These are phyloP conservation scores for Hemitrygon akajei DNA, from an alignment of 2,797 vertebrate genomes.

Conservation along the genomic window DNA sequence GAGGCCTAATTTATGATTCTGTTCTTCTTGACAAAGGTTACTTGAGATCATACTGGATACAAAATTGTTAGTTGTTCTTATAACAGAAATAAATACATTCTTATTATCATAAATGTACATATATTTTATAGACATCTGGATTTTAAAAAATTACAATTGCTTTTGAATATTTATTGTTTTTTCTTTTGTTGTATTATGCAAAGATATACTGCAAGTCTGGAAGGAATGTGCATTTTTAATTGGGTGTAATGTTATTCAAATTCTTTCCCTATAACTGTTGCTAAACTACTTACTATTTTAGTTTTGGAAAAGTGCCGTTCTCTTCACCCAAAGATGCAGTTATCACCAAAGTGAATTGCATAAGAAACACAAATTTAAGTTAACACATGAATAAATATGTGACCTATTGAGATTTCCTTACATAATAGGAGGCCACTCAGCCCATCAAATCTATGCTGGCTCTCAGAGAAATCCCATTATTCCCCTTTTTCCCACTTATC, in stretches of 20 bases:
- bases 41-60: slow-evolving; percentile 1
- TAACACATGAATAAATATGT: not conserved
- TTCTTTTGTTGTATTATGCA: not conserved
- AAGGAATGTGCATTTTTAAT: not conserved
- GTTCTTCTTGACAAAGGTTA: slow-evolving; percentile 7
- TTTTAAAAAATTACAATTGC: not conserved
- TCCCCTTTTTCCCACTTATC: no score
- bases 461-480: no score
- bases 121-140: slow-evolving; percentile 37
- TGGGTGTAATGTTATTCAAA: not conserved
- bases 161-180: not conserved
- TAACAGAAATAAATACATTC: slow-evolving; percentile 37
- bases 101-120: slow-evolving; percentile 37
- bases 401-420: not conserved
- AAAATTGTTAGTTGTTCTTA: slow-evolving; percentile 26
- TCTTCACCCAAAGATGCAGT: slow-evolving; percentile 21
- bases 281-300: slow-evolving; percentile 10
- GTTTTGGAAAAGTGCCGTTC: slow-evolving; percentile 31
- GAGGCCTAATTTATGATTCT: not conserved
- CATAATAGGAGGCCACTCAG: no score
- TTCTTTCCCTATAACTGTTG: not conserved
- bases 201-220: not conserved
- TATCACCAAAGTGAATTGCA: slow-evolving; percentile 21
- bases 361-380: slow-evolving; percentile 11
- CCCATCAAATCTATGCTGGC: no score